Evolutionary conservation across 2,113 vertebrate genomes (phyloP).

Genomic region (Trematocara variabile): DNA sequence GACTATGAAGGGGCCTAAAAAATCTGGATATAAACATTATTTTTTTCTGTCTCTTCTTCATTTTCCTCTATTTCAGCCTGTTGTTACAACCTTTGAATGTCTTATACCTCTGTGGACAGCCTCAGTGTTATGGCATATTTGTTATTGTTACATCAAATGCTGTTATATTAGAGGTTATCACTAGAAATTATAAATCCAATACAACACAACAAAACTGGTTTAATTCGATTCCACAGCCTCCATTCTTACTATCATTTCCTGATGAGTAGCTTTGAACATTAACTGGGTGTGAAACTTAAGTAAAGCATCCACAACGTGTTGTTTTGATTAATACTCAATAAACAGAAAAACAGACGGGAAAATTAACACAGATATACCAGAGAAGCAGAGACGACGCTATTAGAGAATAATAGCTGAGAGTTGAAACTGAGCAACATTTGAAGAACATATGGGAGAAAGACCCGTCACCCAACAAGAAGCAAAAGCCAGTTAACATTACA

Average conservation of each 20-base stretch:
- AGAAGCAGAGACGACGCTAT: background rate
- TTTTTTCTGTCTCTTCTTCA: background rate
- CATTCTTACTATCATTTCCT: background rate
- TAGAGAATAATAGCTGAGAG: background rate
- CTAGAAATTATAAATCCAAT: background rate
- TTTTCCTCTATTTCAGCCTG: background rate
- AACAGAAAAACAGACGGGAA: background rate
- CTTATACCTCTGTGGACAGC: background rate
- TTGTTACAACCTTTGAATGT: background rate
- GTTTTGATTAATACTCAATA: background rate
- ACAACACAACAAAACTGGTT: background rate
- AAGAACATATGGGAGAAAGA: background rate
- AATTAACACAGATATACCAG: background rate
- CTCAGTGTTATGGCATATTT: background rate
- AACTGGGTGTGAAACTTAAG: background rate
- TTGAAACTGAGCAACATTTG: background rate
- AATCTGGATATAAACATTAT: slow-evolving; percentile 6
- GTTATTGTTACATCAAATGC: background rate
- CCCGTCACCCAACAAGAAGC: background rate
- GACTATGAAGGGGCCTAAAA: slow-evolving; percentile 9
- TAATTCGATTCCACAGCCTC: background rate
- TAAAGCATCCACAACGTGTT: background rate
- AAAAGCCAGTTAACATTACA: background rate
- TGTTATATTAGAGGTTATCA: background rate
- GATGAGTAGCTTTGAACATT: background rate